phyloP scores from a whole-genome alignment of 2,888 invertebrate species.

The Phengaris arion region DNA sequence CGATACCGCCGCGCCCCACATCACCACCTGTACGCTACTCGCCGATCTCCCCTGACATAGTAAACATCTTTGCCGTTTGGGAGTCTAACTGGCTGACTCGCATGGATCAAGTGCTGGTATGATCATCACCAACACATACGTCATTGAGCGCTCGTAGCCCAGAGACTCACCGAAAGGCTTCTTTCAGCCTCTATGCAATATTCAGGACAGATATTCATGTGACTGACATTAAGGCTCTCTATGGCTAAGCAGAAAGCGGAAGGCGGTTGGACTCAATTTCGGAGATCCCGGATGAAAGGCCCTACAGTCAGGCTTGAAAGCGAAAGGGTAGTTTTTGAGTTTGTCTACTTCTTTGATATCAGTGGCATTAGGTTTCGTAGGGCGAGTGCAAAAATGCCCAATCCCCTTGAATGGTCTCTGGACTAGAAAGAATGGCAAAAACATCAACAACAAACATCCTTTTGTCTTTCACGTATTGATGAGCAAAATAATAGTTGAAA shows the following conservation, averaged over 20 bases:
- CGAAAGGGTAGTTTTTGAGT: background rate
- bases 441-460: no score
- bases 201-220: background rate
- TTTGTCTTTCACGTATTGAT: no score
- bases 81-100: slow-evolving; percentile 28
- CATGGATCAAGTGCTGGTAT: background rate
- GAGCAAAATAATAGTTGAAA: no score
- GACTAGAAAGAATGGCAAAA: no score
- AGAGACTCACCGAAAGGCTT: no score
- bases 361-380: background rate
- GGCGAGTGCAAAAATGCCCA: no score
- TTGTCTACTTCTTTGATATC: background rate
- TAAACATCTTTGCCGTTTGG: slow-evolving; percentile 41
- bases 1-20: slow-evolving; percentile 64
- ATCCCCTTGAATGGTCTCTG: no score
- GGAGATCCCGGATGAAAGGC: background rate
- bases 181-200: background rate
- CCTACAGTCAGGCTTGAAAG: background rate
- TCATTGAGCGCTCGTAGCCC: no score
- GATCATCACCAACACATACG: no score
- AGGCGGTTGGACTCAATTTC: background rate
- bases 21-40: slow-evolving; percentile 76
- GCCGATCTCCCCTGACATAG: slow-evolving; percentile 48
- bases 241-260: background rate
- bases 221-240: background rate